Evolutionary conservation across 1,140 invertebrate genomes (phyloP).

Genomic region (Helicorthomorpha holstii): DNA sequence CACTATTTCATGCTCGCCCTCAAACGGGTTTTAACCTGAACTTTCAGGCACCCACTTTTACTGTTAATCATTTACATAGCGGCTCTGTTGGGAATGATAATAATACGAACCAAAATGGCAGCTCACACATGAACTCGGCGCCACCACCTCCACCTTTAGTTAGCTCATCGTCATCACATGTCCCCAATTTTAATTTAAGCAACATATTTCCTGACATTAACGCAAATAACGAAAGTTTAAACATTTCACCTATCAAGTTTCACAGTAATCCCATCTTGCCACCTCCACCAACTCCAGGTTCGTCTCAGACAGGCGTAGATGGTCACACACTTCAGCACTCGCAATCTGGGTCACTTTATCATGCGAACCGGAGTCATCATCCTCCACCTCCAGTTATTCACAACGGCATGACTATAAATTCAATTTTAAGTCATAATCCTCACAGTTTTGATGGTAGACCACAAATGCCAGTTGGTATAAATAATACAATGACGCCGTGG

Average conservation of each 20-base stretch:
- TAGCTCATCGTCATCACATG: constrained; percentile 21
- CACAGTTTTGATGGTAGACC: constrained; percentile 23
- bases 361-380: constrained; percentile 21
- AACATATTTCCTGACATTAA: constrained; percentile 26
- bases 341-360: constrained; percentile 17
- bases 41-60: constrained; percentile 24
- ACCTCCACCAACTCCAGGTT: constrained; percentile 19
- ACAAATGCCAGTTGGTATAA: constrained; percentile 19
- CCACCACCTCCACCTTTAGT: no score
- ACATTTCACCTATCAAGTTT: constrained; percentile 28
- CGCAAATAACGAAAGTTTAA: constrained; percentile 18
- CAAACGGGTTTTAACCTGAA: constrained; percentile 27
- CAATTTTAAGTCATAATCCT: constrained; percentile 22
- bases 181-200: constrained; percentile 26
- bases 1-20: constrained; percentile 22
- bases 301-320: constrained; percentile 15
- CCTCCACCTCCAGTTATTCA: constrained; percentile 19
- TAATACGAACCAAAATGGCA: constrained; percentile 17
- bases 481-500: constrained; percentile 19
- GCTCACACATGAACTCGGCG: constrained; percentile 1
- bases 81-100: constrained; percentile 17
- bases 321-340: neutral
- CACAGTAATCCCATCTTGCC: constrained; percentile 21
- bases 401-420: constrained; percentile 20
- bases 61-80: constrained; percentile 23